These are phyloP conservation scores for Thymelicus sylvestris DNA, from an alignment of 2,888 invertebrate species.

Conservation along the genomic window DNA sequence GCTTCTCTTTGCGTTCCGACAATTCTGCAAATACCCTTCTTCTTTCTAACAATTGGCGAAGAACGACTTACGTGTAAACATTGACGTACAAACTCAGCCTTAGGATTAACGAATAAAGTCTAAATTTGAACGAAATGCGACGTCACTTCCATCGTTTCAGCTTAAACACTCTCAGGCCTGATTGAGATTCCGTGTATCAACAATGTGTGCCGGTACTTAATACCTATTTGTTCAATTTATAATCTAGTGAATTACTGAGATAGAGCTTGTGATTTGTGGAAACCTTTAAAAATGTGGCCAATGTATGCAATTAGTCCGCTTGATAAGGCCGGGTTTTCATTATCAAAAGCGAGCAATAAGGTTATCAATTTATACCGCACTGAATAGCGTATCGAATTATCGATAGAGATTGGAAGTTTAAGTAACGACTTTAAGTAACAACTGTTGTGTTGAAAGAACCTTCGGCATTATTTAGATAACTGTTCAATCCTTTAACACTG, in stretches of 20 bases:
- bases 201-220: constrained; percentile 73
- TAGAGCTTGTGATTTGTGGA: constrained; percentile 66
- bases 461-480: constrained; percentile 29
- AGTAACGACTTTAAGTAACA: constrained; percentile 32
- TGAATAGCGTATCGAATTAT: constrained; percentile 32
- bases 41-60: constrained; percentile 61
- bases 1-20: constrained; percentile 76
- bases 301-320: constrained; percentile 70
- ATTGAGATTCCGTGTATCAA: constrained; percentile 83
- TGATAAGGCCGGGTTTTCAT: constrained; percentile 74
- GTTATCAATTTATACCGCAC: constrained; percentile 28
- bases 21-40: constrained; percentile 82
- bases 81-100: constrained; percentile 30
- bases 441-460: constrained; percentile 21
- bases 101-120: constrained; percentile 34
- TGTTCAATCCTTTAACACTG: too few species aligned
- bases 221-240: constrained; percentile 74
- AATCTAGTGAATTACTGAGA: constrained; percentile 66
- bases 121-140: constrained; percentile 39
- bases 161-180: constrained; percentile 52
- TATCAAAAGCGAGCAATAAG: constrained; percentile 55
- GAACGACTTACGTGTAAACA: constrained; percentile 49
- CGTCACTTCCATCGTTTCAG: constrained; percentile 45
- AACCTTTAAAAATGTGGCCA: constrained; percentile 67
- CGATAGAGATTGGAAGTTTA: constrained; percentile 30